Conservation (phyloP, 2,797 vertebrate species). For the Leptodactylus fallax region DNA sequence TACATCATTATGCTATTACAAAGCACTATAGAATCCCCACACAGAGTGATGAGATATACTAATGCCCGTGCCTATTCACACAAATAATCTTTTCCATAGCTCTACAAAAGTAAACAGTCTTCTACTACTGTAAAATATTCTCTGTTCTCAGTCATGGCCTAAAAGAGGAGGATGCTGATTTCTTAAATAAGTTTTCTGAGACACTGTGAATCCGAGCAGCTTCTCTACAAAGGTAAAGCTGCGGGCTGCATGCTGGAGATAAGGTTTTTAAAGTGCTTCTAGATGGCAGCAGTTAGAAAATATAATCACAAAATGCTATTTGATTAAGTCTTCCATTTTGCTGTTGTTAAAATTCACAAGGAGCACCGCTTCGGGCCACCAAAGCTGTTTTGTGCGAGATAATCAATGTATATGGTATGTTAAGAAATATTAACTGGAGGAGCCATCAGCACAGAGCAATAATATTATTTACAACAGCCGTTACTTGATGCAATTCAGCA, state of each 20-base stretch:
- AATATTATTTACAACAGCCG: slow-evolving; percentile 47
- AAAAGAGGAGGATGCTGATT: slow-evolving; percentile 51
- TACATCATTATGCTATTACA: not conserved
- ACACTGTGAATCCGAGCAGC: slow-evolving; percentile 39
- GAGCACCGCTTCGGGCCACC: slow-evolving; percentile 69
- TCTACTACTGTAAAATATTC: slow-evolving; percentile 41
- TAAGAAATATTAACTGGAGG: slow-evolving; percentile 50
- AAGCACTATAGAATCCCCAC: slow-evolving; percentile 29
- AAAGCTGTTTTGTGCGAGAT: slow-evolving; percentile 64
- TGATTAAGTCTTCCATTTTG: slow-evolving; percentile 79
- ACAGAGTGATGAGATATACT: slow-evolving; percentile 18
- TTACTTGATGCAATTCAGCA: slow-evolving; percentile 31
- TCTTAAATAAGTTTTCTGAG: slow-evolving; percentile 65
- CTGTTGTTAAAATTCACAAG: slow-evolving; percentile 75
- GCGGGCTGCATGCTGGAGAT: slow-evolving; percentile 70
- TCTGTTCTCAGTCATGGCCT: not conserved
- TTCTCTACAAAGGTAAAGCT: slow-evolving; percentile 65
- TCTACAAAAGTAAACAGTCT: slow-evolving; percentile 52
- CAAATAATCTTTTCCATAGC: slow-evolving; percentile 34
- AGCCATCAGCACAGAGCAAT: slow-evolving; percentile 41
- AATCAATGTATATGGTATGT: slow-evolving; percentile 61
- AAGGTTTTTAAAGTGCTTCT: slow-evolving; percentile 70
- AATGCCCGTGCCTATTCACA: slow-evolving; percentile 36
- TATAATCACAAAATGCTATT: slow-evolving; percentile 71
- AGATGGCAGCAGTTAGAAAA: slow-evolving; percentile 68